phyloP scores from a whole-genome alignment of 2,888 invertebrate species.

The Kuschelorhynchus macadamiae region DNA sequence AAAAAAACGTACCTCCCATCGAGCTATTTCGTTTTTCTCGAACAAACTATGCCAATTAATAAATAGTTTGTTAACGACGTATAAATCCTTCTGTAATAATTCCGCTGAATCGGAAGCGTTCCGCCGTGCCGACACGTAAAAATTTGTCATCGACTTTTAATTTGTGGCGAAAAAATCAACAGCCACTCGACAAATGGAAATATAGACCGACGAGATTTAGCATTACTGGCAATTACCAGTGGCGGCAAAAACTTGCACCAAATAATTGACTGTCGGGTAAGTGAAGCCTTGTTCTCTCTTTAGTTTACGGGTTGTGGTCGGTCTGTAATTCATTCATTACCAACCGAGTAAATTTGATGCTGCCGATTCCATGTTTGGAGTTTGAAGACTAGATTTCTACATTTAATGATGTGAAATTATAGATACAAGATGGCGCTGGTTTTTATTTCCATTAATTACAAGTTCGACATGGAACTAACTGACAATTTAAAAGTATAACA shows the following conservation, averaged over 20 bases:
- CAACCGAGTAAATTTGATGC: too few species aligned
- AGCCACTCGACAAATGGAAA: conserved; percentile 32
- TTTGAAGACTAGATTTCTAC: too few species aligned
- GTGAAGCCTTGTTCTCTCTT: conserved; percentile 13
- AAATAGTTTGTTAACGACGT: conserved; percentile 41
- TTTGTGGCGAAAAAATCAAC: conserved; percentile 33
- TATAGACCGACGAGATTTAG: conserved; percentile 33
- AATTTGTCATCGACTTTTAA: conserved; percentile 38
- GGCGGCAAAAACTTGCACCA: conserved; percentile 22
- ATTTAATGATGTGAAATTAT: too few species aligned
- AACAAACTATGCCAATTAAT: conserved; percentile 41
- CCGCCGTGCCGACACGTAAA: conserved; percentile 41
- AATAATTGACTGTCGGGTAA: conserved; percentile 32
- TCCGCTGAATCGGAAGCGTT: conserved; percentile 38
- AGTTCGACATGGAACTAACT: too few species aligned
- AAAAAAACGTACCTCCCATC: conserved; percentile 27
- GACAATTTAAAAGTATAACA: too few species aligned
- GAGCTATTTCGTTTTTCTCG: conserved; percentile 30
- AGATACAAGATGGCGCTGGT: too few species aligned
- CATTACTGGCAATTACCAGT: conserved; percentile 27
- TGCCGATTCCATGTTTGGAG: too few species aligned
- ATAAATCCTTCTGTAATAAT: conserved; percentile 34
- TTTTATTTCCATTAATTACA: too few species aligned
- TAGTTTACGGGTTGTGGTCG: conserved; percentile 6
- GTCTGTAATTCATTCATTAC: conserved; percentile 28